A percentile compares a stretch with the other conserved stretches of the same genome.
These are phyloP conservation scores for Pterocles gutturalis DNA, from an alignment of 2,113 vertebrate species.

Conservation along the genomic window DNA sequence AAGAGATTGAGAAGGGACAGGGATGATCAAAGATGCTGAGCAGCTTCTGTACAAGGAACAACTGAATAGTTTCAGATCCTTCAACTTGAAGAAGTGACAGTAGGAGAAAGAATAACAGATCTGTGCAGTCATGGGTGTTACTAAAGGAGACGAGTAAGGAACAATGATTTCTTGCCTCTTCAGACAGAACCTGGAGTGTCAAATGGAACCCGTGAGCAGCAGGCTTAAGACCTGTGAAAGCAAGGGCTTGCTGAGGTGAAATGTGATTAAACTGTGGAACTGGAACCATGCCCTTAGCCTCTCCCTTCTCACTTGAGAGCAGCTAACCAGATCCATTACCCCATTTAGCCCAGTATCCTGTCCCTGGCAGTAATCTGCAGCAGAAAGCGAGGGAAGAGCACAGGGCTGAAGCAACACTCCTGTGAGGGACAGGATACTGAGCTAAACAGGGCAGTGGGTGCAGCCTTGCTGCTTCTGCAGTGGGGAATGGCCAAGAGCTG, in stretches of 20 bases:
- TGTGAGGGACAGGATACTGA: neutral
- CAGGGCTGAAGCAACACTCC: accelerated
- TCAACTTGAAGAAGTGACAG: neutral
- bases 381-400: neutral
- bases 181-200: neutral
- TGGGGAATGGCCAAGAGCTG: neutral
- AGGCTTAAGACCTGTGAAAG: neutral
- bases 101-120: neutral
- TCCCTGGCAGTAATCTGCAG: neutral
- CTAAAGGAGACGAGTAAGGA: neutral
- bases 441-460: accelerated
- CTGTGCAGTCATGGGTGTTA: neutral
- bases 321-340: neutral
- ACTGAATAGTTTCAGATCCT: neutral
- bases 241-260: neutral
- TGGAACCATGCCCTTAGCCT: neutral
- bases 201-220: accelerated
- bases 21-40: neutral
- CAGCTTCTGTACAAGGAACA: neutral
- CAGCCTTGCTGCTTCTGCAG: neutral
- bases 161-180: neutral
- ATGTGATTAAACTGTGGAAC: neutral
- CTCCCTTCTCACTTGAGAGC: neutral
- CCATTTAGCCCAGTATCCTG: accelerated
- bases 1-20: neutral